Conservation (phyloP, 2,113 vertebrate species). For the Suricata suricatta region DNA sequence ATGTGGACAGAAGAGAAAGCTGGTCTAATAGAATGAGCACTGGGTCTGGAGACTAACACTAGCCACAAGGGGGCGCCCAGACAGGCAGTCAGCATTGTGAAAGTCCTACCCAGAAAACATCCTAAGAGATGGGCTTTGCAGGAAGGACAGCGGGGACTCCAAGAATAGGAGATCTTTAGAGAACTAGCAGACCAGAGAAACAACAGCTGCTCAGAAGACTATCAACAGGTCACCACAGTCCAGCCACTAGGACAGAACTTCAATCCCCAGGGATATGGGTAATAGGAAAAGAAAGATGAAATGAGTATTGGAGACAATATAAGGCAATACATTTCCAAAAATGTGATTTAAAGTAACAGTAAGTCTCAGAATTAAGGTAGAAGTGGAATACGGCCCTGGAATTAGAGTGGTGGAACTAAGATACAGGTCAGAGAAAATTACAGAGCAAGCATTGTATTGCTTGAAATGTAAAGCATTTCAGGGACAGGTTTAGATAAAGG, state of each 20-base stretch:
- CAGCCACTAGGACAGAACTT: not conserved
- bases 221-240: not conserved
- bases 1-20: not conserved
- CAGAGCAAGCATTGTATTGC: not conserved
- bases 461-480: not conserved
- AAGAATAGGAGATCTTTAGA: not conserved
- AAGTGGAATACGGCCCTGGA: not conserved
- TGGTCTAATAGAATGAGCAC: not conserved
- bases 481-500: not conserved
- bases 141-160: accelerated
- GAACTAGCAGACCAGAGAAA: not conserved
- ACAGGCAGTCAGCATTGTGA: not conserved
- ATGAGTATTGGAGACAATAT: not conserved
- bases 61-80: not conserved
- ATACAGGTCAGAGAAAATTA: not conserved
- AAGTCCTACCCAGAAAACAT: not conserved
- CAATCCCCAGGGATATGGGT: not conserved
- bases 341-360: not conserved
- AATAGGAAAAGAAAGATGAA: not conserved
- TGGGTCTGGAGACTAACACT: not conserved
- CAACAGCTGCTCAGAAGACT: not conserved
- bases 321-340: not conserved
- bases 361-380: not conserved
- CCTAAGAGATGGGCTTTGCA: not conserved
- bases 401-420: not conserved